A percentile compares a stretch with the other conserved stretches of the same genome.
Conservation (phyloP, 2,888 invertebrate genomes). For the Rapana venosa region DNA sequence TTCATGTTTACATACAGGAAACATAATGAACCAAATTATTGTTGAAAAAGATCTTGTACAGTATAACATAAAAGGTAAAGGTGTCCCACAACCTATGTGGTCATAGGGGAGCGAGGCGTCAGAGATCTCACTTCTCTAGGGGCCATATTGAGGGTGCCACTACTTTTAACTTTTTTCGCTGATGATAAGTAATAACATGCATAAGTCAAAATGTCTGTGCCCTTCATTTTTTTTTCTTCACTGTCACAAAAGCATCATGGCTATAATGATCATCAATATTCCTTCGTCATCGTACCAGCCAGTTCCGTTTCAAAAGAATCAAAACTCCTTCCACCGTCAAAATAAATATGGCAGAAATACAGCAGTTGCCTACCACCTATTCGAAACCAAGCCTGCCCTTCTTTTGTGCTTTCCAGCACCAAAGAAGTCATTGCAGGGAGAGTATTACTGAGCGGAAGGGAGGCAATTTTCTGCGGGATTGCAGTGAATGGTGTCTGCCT, state of each 20-base stretch:
- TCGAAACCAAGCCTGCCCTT: not conserved
- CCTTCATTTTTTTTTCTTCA: not conserved
- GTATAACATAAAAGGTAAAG: no score
- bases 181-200: no score
- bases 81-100: no score
- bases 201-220: no score
- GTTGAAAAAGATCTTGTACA: no score
- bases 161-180: no score
- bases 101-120: no score
- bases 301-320: not conserved
- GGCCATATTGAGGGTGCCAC: no score
- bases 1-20: no score
- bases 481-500: not conserved
- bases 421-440: not conserved
- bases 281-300: not conserved
- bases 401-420: not conserved
- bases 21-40: no score
- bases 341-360: not conserved
- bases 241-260: not conserved
- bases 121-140: no score
- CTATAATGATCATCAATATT: not conserved
- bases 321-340: not conserved
- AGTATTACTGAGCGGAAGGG: slow-evolving; percentile 4
- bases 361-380: not conserved
- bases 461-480: not conserved